Conservation (phyloP, 2,113 vertebrate species). For the Paramisgurnus dabryanus region DNA sequence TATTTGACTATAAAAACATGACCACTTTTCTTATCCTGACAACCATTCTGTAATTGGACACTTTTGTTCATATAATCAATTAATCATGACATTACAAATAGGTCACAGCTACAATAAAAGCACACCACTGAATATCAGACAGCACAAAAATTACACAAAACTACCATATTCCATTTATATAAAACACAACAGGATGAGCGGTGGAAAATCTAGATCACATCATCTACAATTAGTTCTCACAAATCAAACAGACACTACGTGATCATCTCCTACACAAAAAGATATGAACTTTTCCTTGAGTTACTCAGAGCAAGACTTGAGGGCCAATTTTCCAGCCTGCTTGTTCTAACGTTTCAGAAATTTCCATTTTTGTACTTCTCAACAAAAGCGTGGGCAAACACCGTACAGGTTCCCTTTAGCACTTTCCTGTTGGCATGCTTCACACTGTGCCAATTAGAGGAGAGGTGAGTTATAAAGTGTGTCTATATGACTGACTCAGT, state of each 20-base stretch:
- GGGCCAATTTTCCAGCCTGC: conserved; percentile 12
- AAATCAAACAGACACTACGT: not conserved
- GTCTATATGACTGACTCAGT: not conserved
- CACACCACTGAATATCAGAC: not conserved
- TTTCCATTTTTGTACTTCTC: conserved; percentile 26
- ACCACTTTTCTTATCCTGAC: not conserved
- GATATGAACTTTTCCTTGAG: not conserved
- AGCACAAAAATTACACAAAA: not conserved
- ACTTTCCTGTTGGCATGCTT: not conserved
- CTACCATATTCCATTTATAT: not conserved
- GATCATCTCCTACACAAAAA: conserved; percentile 6
- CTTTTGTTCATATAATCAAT: not conserved
- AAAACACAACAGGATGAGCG: conserved; percentile 10
- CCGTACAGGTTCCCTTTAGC: conserved; percentile 14
- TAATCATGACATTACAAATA: not conserved
- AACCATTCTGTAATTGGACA: not conserved
- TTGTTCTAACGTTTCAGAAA: conserved; percentile 7
- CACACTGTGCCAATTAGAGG: conserved; percentile 4
- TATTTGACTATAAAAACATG: no score
- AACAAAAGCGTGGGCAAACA: conserved; percentile 28
- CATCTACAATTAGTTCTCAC: not conserved
- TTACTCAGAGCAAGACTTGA: not conserved
- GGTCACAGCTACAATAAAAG: not conserved
- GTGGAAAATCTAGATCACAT: conserved; percentile 15
- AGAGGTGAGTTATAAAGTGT: conserved; percentile 14